Evolutionary conservation across 2,888 invertebrate genomes (phyloP).

Genomic region (Tortricodes alternella): DNA sequence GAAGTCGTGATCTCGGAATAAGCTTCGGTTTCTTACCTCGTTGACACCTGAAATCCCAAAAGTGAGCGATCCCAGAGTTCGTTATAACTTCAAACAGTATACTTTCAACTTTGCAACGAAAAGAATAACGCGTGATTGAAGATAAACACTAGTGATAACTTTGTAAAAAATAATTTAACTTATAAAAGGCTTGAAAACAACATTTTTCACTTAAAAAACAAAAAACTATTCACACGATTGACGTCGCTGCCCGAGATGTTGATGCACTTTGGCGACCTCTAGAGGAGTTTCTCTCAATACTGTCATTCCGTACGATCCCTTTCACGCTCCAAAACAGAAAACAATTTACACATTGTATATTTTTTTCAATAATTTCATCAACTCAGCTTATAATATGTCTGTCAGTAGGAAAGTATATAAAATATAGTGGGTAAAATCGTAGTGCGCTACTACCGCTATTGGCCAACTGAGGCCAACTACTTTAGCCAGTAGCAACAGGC

Average conservation of each 20-base stretch:
- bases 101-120: slow-evolving; percentile 65
- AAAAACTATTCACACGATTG: slow-evolving; percentile 74
- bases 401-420: no score
- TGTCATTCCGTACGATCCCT: slow-evolving; percentile 39
- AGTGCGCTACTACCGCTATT: no score
- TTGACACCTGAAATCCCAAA: slow-evolving; percentile 80
- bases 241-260: slow-evolving; percentile 77
- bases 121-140: slow-evolving; percentile 55
- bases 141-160: slow-evolving; percentile 58
- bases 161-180: slow-evolving; percentile 63
- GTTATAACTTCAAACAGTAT: slow-evolving; percentile 77
- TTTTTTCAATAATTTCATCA: no score
- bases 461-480: no score
- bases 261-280: slow-evolving; percentile 64
- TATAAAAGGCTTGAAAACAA: slow-evolving; percentile 71
- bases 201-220: slow-evolving; percentile 72
- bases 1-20: slow-evolving; percentile 65
- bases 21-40: slow-evolving; percentile 79
- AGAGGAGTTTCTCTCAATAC: slow-evolving; percentile 36
- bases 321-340: slow-evolving; percentile 36
- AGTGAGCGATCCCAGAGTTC: slow-evolving; percentile 73
- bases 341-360: background rate
- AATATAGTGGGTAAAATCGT: no score
- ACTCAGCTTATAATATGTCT: no score
- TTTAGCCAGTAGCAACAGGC: no score